Percentiles rank a stretch among this genome's conserved stretches.
phyloP scores from a whole-genome alignment of 2,797 vertebrate genomes.

The Lagodon rhomboides region DNA sequence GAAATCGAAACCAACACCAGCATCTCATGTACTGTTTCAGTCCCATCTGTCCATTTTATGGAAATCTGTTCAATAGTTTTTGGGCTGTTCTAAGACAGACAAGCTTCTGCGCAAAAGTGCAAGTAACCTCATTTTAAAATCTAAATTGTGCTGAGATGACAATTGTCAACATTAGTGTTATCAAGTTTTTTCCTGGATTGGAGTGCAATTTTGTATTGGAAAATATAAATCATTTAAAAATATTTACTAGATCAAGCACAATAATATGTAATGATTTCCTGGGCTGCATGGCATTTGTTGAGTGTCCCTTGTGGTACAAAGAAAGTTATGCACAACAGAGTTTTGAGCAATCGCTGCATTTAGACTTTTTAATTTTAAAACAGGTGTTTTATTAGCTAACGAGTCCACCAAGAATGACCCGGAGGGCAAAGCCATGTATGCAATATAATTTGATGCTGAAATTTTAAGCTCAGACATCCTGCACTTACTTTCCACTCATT shows the following conservation, averaged over 20 bases:
- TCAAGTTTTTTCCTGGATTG: background rate
- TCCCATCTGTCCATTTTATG: background rate
- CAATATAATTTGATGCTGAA: background rate
- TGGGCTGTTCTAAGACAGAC: background rate
- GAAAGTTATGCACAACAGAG: background rate
- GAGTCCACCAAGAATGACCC: background rate
- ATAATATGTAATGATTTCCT: background rate
- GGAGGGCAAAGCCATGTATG: background rate
- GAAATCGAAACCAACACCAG: background rate
- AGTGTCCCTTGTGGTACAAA: background rate
- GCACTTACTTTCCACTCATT: background rate
- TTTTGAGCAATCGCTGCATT: background rate
- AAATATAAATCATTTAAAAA: background rate
- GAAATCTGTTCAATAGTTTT: background rate
- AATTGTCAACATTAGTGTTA: background rate
- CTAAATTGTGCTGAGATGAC: background rate
- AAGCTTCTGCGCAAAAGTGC: background rate
- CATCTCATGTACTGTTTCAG: background rate
- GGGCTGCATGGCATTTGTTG: background rate
- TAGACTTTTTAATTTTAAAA: no score
- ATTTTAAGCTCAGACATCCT: constrained; percentile 1
- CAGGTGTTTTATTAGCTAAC: background rate
- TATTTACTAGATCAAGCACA: background rate
- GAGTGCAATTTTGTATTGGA: background rate
- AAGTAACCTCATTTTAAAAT: background rate